Base-by-base conservation (phyloP, 1,140 invertebrate genomes). In the Pseudomyrmex flavicornis region DNA sequence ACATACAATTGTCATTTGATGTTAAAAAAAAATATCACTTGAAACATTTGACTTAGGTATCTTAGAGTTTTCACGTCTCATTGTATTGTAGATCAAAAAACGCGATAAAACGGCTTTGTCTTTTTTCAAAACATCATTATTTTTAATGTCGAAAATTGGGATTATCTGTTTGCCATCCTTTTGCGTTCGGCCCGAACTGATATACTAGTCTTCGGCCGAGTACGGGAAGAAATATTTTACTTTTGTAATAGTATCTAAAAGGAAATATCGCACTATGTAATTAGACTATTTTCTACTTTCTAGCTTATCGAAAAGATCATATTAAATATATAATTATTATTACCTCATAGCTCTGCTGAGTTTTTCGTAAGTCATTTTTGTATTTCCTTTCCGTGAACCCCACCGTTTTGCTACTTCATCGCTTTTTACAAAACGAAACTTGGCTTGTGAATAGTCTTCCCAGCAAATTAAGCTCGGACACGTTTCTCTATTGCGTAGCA, bases 291-390 rank as follows among this genome's bases (percentile, higher is more conserved):
- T 7, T 35, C 35, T 35, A 35, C 5, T 35, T 82, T 20, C 46
- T 0, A 76, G 26, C 44, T 59, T 17, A 52, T 50, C 12, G 35
- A 65, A 87, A 72, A 66, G 61, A 26, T 56, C 58, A 68, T 35
- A 35, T 35, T 35, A 35, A 4, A 35, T 35, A 75, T 72, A 48
- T 79, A 68, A 62, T 72, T n/a, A 76, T 56, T 82, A 88, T 93
- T 94, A 98, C 96, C 98, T 96, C 98, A 99, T 98, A 7, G 98
- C 98, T 89, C 98, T 93, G 94, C 97, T 98, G 83, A 99, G 96
- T 93, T 99, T 99, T 92, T 98, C 98, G 92, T 98, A 99, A 17
- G 97, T 98, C 98, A 99, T 99, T 91, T 97, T 96, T 44, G 96
- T 96, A 92, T 99, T 99, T 91, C 97, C 97, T 92, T 98, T 98